Evolutionary conservation across 2,797 vertebrate species (phyloP).

Genomic region (Scolopax rusticola): DNA sequence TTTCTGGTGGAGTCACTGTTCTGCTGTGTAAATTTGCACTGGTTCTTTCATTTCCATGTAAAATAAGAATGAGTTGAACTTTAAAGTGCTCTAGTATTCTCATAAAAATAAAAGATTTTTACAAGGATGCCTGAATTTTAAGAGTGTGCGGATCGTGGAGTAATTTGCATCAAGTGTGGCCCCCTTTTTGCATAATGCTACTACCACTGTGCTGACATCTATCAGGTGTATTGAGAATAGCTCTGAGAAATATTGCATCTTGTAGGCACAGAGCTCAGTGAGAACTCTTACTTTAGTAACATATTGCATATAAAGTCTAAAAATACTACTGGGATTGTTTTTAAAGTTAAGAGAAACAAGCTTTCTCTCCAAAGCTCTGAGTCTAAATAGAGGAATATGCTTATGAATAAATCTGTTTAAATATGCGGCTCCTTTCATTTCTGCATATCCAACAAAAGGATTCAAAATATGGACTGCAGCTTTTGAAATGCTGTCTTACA

Average conservation of each 20-base stretch:
- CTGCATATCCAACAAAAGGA: neutral
- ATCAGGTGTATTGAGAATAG: neutral
- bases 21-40: neutral
- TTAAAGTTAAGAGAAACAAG: neutral
- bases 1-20: slow-evolving; percentile 21
- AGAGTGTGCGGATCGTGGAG: neutral
- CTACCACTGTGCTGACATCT: neutral
- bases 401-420: slow-evolving; percentile 54
- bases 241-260: neutral
- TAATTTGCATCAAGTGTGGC: neutral
- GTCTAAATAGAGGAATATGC: neutral
- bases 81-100: neutral
- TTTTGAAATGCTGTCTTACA: neutral
- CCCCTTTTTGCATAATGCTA: neutral
- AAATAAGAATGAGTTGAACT: neutral
- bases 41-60: neutral
- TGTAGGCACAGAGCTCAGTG: neutral
- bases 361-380: slow-evolving; percentile 22
- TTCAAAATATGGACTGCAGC: neutral
- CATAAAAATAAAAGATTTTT: neutral
- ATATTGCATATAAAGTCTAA: slow-evolving; percentile 7
- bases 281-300: neutral
- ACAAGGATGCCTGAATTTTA: neutral
- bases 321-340: neutral
- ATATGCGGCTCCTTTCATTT: neutral